Evolutionary conservation across 2,888 invertebrate species (phyloP).

Genomic region (Microchrysa polita): DNA sequence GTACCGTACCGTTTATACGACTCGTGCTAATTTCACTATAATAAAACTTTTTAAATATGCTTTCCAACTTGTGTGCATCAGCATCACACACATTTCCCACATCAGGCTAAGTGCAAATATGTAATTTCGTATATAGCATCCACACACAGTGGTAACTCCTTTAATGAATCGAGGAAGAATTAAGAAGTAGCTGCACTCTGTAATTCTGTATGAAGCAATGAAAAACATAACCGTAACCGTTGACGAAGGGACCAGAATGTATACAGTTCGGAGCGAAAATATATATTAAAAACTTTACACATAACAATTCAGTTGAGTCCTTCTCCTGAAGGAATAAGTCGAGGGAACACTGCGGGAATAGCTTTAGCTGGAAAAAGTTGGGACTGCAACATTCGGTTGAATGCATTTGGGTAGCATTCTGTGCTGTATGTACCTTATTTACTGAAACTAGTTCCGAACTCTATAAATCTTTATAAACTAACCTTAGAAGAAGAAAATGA

Average conservation of each 20-base stretch:
- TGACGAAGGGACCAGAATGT: neutral
- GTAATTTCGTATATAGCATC: no score
- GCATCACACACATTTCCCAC: neutral
- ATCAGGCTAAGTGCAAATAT: neutral
- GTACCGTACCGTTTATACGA: conserved; percentile 34
- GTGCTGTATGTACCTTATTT: neutral
- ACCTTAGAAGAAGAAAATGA: conserved; percentile 28
- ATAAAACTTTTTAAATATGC: conserved; percentile 44
- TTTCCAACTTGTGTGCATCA: conserved; percentile 23
- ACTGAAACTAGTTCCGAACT: neutral
- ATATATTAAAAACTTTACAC: conserved; percentile 41
- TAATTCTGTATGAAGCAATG: conserved; percentile 13
- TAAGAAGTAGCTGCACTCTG: conserved; percentile 15
- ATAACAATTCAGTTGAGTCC: conserved; percentile 31
- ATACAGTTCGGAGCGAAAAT: no score
- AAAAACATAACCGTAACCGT: neutral
- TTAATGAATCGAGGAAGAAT: conserved; percentile 34
- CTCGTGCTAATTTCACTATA: conserved; percentile 37
- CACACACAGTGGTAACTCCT: conserved; percentile 27
- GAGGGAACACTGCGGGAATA: neutral
- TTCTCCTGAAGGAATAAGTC: conserved; percentile 1
- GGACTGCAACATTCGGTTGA: conserved; percentile 29
- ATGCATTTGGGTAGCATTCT: conserved; percentile 21
- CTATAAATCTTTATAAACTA: conserved; percentile 37
- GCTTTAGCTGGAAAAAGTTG: conserved; percentile 30